A percentile compares a stretch with the other conserved stretches of the same genome.
phyloP scores from a whole-genome alignment of 2,888 invertebrate genomes.

The Eretmocerus hayati region DNA sequence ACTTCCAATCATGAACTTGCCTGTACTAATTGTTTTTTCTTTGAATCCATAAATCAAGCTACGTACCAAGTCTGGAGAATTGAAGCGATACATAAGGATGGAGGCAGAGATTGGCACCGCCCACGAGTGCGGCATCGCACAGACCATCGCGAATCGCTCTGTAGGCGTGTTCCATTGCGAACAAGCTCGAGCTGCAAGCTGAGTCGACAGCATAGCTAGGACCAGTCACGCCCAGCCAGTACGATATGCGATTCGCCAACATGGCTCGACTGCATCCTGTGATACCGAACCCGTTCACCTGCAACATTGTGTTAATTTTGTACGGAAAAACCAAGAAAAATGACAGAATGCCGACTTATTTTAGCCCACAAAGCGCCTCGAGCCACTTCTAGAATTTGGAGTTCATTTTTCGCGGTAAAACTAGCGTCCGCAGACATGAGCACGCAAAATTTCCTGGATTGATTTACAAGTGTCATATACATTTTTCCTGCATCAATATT shows the following conservation, averaged over 20 bases:
- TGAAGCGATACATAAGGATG: conserved; percentile 84
- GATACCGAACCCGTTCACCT: conserved; percentile 56
- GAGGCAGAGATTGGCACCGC: conserved; percentile 74
- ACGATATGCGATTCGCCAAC: conserved; percentile 84
- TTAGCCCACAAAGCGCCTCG: no score
- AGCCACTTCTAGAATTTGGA: no score
- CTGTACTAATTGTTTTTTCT: conserved; percentile 1
- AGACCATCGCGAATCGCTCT: conserved; percentile 68
- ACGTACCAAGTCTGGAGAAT: conserved; percentile 57
- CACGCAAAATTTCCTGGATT: no score
- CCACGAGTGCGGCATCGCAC: conserved; percentile 84
- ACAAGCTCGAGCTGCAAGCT: conserved; percentile 85
- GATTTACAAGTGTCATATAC: no score
- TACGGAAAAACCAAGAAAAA: no score
- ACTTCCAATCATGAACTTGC: no score
- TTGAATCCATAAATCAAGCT: not conserved
- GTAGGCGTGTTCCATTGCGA: conserved; percentile 78
- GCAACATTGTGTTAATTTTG: not conserved
- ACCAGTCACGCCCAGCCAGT: conserved; percentile 78
- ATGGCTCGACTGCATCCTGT: conserved; percentile 82
- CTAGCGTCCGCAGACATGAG: no score
- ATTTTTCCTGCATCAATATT: no score
- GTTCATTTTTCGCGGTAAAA: no score
- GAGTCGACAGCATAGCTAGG: conserved; percentile 85
- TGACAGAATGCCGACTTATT: no score